Evolutionary conservation across 2,113 vertebrate species (phyloP).

Genomic region (Barbus barbus): DNA sequence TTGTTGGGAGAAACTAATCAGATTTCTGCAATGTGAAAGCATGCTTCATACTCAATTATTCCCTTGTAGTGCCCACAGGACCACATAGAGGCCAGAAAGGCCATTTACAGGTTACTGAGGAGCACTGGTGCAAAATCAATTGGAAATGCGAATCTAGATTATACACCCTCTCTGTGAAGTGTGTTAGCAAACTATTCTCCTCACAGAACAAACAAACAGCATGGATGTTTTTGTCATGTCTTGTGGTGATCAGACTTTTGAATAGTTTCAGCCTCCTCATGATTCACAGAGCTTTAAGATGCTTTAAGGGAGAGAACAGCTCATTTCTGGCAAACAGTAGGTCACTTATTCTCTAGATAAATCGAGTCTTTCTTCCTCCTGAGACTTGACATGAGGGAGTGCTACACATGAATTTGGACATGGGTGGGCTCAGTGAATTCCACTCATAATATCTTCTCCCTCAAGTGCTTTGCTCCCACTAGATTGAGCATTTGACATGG

Average conservation of each 20-base stretch:
- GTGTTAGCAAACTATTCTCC: background rate
- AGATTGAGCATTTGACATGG: slow-evolving; percentile 31
- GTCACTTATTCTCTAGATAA: slow-evolving; percentile 55
- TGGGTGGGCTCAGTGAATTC: slow-evolving; percentile 56
- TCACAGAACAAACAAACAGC: background rate
- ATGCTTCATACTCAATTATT: slow-evolving; percentile 48
- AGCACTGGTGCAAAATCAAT: background rate
- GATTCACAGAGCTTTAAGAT: background rate
- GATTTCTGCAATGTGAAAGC: slow-evolving; percentile 54
- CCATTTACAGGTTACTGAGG: background rate
- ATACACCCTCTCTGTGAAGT: background rate
- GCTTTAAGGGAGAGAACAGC: background rate
- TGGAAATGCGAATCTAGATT: slow-evolving; percentile 19
- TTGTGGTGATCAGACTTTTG: slow-evolving; percentile 14
- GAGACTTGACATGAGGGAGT: slow-evolving; percentile 48
- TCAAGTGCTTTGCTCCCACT: slow-evolving; percentile 31
- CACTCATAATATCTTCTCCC: slow-evolving; percentile 50
- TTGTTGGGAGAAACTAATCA: slow-evolving; percentile 54
- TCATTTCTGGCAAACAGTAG: slow-evolving; percentile 51
- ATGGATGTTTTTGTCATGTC: background rate
- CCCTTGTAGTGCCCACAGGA: slow-evolving; percentile 13
- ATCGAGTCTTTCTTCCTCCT: slow-evolving; percentile 58
- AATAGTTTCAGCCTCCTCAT: background rate
- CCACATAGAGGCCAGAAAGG: slow-evolving; percentile 20
- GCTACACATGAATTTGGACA: slow-evolving; percentile 44